Evolutionary conservation across 2,797 vertebrate genomes (phyloP), one percentile per base, ranked within the genome.

Genomic region (Phrynocephalus forsythii): DNA sequence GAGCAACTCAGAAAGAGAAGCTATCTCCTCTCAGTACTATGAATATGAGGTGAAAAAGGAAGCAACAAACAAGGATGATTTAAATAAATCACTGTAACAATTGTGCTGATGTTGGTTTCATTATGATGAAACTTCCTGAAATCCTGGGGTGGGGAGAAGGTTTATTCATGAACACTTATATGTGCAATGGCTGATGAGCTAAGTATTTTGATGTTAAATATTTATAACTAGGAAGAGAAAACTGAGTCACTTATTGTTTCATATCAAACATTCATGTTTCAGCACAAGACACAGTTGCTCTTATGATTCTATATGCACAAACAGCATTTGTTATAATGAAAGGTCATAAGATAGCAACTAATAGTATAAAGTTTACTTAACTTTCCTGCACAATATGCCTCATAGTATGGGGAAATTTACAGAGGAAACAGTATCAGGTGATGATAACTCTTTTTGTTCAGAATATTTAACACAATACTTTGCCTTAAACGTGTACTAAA

Each of bases 141-240:
- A 50, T 24, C 10, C 72, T 24, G 1, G 24, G 20, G 24, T n/a
- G 24, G 9, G 24, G 48, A 11, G 38, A 3, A 38, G 30, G 9
- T 26, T 71, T 71, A 30, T 48, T 52, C 16, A 83, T 18, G n/a
- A 73, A 82, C 68, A 73, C 9, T 90, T n/a, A 48, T 26, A 50
- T 76, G 3, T 88, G 28, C 28, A 5, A 6, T 15, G 77, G 24
- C 3, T 79, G 15, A 82, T 73, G 4, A 93, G 11, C 6, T 69
- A 90, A 90, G 91, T 26, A 3, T 91, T 92, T 91, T 48, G 38
- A 88, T 78, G 68, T 26, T 83, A 93, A 91, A 88, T 77, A 86
- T 80, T 87, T 81, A 86, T 76, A 78, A 88, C 87, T 71, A 73
- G 79, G 63, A 76, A 83, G 67, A 26, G 1, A 73, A 56, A 44